Conservation (phyloP, 2,888 invertebrate genomes). For the Helobdella robusta region DNA sequence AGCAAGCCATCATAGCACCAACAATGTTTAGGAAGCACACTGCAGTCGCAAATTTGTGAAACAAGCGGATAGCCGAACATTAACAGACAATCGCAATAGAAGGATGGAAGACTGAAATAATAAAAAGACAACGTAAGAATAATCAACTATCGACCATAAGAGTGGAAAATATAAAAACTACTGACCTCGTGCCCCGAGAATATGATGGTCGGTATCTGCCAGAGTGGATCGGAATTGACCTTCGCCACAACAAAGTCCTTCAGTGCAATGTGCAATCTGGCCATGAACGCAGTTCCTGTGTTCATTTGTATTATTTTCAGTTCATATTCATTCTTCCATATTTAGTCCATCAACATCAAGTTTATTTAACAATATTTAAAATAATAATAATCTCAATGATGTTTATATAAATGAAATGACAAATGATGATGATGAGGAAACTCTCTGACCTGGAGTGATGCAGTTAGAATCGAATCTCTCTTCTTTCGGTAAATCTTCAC, state of each 20-base stretch:
- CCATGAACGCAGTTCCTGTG: slow-evolving; percentile 69
- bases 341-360: no score
- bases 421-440: not conserved
- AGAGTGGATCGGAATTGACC: slow-evolving; percentile 66
- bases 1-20: no score
- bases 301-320: no score
- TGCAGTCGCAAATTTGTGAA: no score
- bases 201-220: slow-evolving; percentile 76
- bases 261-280: slow-evolving; percentile 70
- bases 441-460: slow-evolving; percentile 76
- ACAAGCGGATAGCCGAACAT: no score
- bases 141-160: not conserved
- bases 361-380: no score
- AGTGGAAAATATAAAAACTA: no score
- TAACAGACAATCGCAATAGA: no score
- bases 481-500: slow-evolving; percentile 67
- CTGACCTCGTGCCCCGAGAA: slow-evolving; percentile 82
- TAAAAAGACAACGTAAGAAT: not conserved
- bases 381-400: not conserved
- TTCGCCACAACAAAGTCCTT: slow-evolving; percentile 77
- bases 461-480: slow-evolving; percentile 91
- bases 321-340: no score
- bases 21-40: no score
- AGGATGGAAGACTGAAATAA: not conserved
- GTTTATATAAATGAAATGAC: not conserved